Evolutionary conservation across 2,113 vertebrate genomes (phyloP), one percentile per base, ranked within the genome.

Genomic region (Xyrauchen texanus): DNA sequence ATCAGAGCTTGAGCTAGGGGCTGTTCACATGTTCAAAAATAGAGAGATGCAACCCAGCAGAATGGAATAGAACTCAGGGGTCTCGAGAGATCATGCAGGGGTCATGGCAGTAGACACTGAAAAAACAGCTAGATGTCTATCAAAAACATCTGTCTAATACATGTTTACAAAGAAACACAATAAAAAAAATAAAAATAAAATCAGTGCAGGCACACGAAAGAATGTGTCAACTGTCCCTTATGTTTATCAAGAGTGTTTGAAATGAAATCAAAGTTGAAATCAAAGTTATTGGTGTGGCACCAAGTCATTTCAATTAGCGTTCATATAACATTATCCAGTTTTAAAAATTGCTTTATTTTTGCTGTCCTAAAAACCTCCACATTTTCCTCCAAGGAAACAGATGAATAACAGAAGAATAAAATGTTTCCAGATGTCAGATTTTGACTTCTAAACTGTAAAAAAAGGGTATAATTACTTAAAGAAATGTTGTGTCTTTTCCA

Each of bases 391-490:
- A 66, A 55, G 65, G 47, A 72, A 88, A 91, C 88, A 84, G 79
- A 87, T 68, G 82, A 90, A 89, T 86, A 72, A 85, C 85, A 83
- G 62, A 45, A 69, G 72, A 76, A 83, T 86, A 82, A 89, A 89
- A 86, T 63, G 78, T 1, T 89, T 90, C 89, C 90, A 91, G 87
- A 91, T 91, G 91, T 86, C 84, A 21, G 8, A 47, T 81, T 83
- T 83, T 74, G 45, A 58, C 46, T 66, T 82, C 70, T 16, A 69
- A 73, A 65, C 53, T 76, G 77, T 79, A 72, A 85, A 85, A 78
- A 81, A 57, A 34, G 21, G 21, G 63, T 77, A 63, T 85, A 80
- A 85, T 68, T 80, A 72, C 49, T 68, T 16, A 7, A 64, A 78
- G 42, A 65, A 72, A 79, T 77, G 81, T 47, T 15, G 57, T 49